Base-by-base conservation (phyloP, 1,140 invertebrate genomes). In the Zaprionus lachaisei region DNA sequence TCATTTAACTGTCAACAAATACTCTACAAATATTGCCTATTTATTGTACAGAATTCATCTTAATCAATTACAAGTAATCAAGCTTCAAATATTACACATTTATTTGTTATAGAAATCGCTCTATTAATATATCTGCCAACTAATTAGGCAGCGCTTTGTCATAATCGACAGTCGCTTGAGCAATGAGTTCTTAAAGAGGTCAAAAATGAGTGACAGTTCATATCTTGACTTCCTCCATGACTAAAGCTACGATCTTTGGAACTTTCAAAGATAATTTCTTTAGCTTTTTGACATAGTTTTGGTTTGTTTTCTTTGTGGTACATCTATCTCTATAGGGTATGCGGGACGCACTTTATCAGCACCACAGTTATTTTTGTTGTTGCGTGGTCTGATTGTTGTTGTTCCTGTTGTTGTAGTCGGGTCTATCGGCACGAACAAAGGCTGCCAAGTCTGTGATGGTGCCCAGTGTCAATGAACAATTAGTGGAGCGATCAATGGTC, bases 401-500 rank as follows among this genome's bases (percentile, higher is more conserved):
- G 20, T 20, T 1, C 1, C 20, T 60, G 47, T n/a, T 55, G 72
- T 24, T 58, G 67, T 24, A 37, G 64, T 54, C 62, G 68, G 34
- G 77, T 73, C 68, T 80, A 84, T 87, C 85, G 85, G 85, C 85
- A 82, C 14, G 85, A 89, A 89, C 85, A 89, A 89, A 89, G 85
- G 66, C 75, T 3, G 74, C 70, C 78, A 55, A 54, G 57, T 57
- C 49, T 28, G 57, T 31, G 31, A 66, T 41, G 7, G 26, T 22
- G 31, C 57, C 57, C 76, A 75, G 79, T 79, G 79, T 81, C 77
- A 81, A 81, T 81, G 79, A 81, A 90, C 85, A 90, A 90, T 90
- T 90, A 90, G 86, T 90, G 79, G 85, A 85, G 86, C 85, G 86
- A 75, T 85, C 86, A 91, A 82, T 90, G 86, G 72, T 90, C 81